Evolutionary conservation across 2,113 vertebrate species (phyloP).

Genomic region (Myrmecophaga tridactyla): DNA sequence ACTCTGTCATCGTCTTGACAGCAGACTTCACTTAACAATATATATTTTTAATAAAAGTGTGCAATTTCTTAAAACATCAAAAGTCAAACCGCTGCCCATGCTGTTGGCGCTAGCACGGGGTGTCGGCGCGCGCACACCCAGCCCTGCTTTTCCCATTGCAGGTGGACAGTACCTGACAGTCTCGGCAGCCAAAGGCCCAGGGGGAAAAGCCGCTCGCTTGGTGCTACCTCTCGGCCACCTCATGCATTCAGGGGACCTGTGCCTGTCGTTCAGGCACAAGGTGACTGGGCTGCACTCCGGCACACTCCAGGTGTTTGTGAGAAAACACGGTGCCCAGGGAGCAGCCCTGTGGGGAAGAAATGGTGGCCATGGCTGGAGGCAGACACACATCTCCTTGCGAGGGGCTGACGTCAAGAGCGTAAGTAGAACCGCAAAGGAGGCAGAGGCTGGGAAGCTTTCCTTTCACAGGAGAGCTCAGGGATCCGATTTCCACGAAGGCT

Average conservation of each 20-base stretch:
- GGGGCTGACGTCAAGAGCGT: constrained; percentile 90
- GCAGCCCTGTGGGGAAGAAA: constrained; percentile 93
- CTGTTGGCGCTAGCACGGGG: background rate
- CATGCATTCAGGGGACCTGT: constrained; percentile 87
- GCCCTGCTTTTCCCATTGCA: constrained; percentile 71
- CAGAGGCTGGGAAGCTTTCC: background rate
- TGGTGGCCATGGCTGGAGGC: constrained; percentile 92
- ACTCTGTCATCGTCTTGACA: no score
- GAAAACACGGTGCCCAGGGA: constrained; percentile 86
- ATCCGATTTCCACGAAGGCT: background rate
- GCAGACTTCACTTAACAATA: no score
- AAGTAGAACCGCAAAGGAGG: constrained; percentile 76
- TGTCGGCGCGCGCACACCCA: background rate
- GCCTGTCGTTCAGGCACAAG: constrained; percentile 94
- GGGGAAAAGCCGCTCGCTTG: constrained; percentile 88
- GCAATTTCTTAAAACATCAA: background rate
- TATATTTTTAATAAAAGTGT: no score
- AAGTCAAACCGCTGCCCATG: rapidly evolving
- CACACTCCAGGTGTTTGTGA: constrained; percentile 93
- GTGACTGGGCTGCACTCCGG: constrained; percentile 90
- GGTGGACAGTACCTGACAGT: constrained; percentile 93
- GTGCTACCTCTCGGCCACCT: constrained; percentile 86
- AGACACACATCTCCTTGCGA: constrained; percentile 90
- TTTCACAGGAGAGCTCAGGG: background rate
- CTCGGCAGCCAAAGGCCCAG: constrained; percentile 85